A percentile compares a stretch with the other conserved stretches of the same genome.
phyloP scores from a whole-genome alignment of 2,113 vertebrate species.

The Pan paniscus region DNA sequence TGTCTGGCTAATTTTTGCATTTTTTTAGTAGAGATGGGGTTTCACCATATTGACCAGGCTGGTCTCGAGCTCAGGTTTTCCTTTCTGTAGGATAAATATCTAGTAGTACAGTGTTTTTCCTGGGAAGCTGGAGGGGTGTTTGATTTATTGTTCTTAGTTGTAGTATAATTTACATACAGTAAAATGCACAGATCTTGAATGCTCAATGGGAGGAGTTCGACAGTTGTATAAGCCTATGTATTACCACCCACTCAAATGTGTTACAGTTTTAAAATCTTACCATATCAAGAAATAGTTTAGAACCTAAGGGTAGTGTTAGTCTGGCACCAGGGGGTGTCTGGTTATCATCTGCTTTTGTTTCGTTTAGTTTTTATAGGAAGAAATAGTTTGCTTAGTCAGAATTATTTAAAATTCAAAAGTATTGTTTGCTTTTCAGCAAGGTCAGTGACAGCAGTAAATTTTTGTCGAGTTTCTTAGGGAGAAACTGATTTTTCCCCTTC shows the following conservation, averaged over 20 bases:
- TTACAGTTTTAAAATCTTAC: neutral
- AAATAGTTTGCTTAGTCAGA: neutral
- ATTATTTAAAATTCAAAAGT: neutral
- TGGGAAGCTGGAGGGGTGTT: neutral
- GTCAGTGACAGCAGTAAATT: neutral
- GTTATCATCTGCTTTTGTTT: conserved; percentile 16
- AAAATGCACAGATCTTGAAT: neutral
- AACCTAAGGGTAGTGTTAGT: neutral
- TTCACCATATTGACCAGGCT: no score
- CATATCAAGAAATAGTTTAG: neutral
- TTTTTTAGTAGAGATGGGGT: no score
- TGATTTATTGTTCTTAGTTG: neutral
- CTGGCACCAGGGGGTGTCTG: neutral
- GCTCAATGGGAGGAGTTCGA: neutral
- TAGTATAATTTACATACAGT: neutral
- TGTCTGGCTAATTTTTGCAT: no score
- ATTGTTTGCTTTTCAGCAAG: neutral
- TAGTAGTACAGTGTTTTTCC: neutral
- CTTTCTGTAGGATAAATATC: neutral
- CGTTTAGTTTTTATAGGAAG: neutral
- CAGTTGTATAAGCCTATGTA: neutral
- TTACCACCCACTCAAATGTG: neutral
- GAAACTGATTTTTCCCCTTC: neutral
- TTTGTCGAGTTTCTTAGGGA: neutral
- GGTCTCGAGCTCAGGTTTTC: neutral